Base-by-base conservation (phyloP, 2,888 invertebrate species). In the Zeuzera pyrina region DNA sequence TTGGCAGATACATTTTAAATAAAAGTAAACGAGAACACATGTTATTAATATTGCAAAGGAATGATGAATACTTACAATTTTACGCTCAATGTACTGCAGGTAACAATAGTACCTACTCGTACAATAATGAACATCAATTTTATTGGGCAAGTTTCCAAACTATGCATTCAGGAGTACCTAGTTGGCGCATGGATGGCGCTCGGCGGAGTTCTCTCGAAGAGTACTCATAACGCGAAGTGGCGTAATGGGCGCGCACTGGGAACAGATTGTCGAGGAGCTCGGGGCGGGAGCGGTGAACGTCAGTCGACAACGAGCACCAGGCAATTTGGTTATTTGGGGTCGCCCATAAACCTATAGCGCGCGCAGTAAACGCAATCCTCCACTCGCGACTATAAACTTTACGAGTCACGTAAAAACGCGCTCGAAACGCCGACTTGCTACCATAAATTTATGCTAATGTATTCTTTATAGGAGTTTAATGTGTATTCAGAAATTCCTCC, bases 371-470 rank as follows among this genome's bases (percentile, higher is more conserved):
- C 81, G 79, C 81, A 79, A 79, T 79, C 74, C 79, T 73, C 78
- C 77, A 79, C 79, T 77, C 73, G 81, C 79, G 77, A 72, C 79
- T 73, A 76, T 83, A 83, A 81, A 83, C 70, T 83, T 83, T 83
- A 83, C 81, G 83, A 83, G 79, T 74, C 76, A 79, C 81, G 81
- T 81, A 83, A 83, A 83, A 83, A 81, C 81, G 77, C 77, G 78
- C 74, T 78, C 74, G 69, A 70, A 77, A 76, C 74, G 74, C 70
- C 77, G 73, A 76, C 74, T 76, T 64, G 74, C 81, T 74, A 68
- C 79, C 77, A 78, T 83, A 81, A 83, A 83, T 83, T 83, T 79
- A 83, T 83, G 83, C 79, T 83, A 83, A 83, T 83, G 81, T 81
- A 83, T 83, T 83, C 83, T 81, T 79, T 83, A 83, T 83, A 79